Evolutionary conservation across 2,797 vertebrate genomes (phyloP).

Genomic region (Lycodopsis pacificus): DNA sequence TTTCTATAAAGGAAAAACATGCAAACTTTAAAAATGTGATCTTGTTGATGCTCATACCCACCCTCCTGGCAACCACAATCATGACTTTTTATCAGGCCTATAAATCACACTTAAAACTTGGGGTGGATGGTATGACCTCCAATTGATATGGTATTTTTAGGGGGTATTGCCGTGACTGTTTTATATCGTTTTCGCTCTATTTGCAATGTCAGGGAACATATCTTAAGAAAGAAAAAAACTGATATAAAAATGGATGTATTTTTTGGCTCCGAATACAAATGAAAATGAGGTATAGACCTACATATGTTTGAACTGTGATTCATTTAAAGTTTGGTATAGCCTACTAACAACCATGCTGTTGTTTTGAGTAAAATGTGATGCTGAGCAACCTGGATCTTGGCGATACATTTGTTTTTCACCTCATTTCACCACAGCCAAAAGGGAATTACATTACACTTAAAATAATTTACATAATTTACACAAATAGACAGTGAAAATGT

Average conservation of each 20-base stretch:
- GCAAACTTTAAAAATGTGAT: background rate
- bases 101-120: background rate
- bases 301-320: too few species aligned
- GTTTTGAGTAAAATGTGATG: background rate
- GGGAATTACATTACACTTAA: background rate
- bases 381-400: background rate
- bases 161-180: background rate
- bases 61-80: background rate
- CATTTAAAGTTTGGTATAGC: too few species aligned
- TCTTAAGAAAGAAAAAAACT: background rate
- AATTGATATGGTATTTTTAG: background rate
- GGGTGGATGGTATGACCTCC: too few species aligned
- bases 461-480: background rate
- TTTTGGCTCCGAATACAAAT: too few species aligned
- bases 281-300: too few species aligned
- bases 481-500: background rate
- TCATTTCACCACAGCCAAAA: background rate
- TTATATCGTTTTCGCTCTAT: too few species aligned
- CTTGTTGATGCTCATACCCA: background rate
- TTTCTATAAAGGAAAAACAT: constrained; percentile 7
- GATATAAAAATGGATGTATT: too few species aligned
- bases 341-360: too few species aligned
- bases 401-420: too few species aligned
- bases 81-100: constrained; percentile 1
- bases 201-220: background rate